phyloP scores from a whole-genome alignment of 1,140 invertebrate species.

The Meloidogyne chitwoodi region DNA sequence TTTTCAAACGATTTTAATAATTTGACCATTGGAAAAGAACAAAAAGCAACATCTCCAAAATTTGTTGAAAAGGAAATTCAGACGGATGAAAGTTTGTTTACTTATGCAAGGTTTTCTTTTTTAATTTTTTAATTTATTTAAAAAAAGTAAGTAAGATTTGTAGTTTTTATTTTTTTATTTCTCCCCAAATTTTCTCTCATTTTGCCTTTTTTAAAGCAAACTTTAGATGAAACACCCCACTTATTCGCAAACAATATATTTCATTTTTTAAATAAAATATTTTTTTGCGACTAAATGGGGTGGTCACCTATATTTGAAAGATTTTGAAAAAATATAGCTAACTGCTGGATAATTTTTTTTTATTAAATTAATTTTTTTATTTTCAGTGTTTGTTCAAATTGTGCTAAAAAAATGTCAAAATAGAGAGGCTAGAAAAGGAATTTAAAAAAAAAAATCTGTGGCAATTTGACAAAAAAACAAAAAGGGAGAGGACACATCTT shows the following conservation, averaged over 20 bases:
- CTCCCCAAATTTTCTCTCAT: no score
- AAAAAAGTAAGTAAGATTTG: no score
- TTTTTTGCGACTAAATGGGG: no score
- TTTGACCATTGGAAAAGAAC: not conserved
- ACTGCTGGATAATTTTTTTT: no score
- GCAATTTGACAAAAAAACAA: not conserved
- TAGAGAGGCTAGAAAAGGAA: not conserved
- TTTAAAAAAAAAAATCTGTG: not conserved
- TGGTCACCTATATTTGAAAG: no score
- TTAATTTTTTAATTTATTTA: no score
- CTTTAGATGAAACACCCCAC: no score
- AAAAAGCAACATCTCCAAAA: constrained; percentile 1
- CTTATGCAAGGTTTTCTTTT: not conserved
- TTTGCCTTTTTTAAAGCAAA: no score
- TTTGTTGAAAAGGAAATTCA: constrained; percentile 16
- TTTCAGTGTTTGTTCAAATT: not conserved
- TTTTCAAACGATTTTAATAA: not conserved
- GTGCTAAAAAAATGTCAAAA: not conserved
- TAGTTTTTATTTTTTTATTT: no score
- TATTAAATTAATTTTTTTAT: not conserved
- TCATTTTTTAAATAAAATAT: no score
- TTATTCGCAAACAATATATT: no score
- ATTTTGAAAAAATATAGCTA: no score
- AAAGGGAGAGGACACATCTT: not conserved
- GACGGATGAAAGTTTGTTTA: constrained; percentile 19